A percentile compares a stretch with the other conserved stretches of the same genome.
Conservation (phyloP, 2,113 vertebrate species). For the Ptilorrhoa leucosticta region DNA sequence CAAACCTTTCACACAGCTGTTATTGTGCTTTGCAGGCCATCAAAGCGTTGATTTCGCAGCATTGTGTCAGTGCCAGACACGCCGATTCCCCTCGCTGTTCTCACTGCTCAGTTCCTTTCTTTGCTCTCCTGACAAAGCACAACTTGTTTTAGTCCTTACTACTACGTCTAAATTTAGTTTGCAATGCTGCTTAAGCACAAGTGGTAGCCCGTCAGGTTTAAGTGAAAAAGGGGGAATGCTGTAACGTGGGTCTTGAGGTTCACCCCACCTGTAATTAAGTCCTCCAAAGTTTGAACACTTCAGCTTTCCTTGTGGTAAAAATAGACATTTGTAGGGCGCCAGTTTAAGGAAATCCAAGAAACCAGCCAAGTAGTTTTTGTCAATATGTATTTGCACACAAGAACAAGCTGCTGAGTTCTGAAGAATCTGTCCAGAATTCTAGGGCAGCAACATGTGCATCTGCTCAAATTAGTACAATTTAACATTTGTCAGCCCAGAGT, state of each 20-base stretch:
- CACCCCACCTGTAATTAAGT: not conserved
- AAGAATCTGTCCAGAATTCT: not conserved
- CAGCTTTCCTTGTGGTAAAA: not conserved
- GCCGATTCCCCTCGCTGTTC: not conserved
- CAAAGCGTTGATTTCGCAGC: slow-evolving; percentile 41
- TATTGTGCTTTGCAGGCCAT: slow-evolving; percentile 30
- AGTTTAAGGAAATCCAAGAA: not conserved
- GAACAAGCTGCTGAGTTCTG: not conserved
- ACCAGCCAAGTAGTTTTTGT: not conserved
- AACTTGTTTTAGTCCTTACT: not conserved
- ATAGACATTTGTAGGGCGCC: not conserved
- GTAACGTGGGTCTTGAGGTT: not conserved
- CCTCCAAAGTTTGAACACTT: not conserved
- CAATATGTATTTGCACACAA: not conserved
- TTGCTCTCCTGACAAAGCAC: slow-evolving; percentile 3
- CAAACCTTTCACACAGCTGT: slow-evolving; percentile 52
- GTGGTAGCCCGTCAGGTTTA: not conserved
- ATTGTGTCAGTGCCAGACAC: slow-evolving; percentile 16
- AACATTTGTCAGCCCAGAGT: not conserved
- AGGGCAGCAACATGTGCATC: not conserved
- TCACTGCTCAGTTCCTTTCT: not conserved
- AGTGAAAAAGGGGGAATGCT: not conserved
- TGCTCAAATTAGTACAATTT: not conserved
- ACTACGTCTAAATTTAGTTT: not conserved
- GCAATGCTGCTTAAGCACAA: not conserved